Conservation (phyloP, 2,797 vertebrate genomes). For the Pseudomugil tenellus region DNA sequence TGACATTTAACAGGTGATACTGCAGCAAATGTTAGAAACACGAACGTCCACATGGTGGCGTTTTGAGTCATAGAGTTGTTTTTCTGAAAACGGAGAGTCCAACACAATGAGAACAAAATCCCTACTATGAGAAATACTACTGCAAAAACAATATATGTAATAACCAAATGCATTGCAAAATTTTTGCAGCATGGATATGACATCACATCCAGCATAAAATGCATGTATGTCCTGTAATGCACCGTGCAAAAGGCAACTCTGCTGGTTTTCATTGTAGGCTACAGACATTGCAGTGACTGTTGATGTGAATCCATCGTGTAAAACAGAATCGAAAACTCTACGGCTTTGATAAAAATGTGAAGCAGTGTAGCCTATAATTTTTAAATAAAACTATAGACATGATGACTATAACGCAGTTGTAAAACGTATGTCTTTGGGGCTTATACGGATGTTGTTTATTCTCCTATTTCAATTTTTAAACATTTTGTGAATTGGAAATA, state of each 20-base stretch:
- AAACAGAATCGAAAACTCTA: background rate
- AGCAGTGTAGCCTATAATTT: too few species aligned
- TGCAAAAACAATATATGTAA: conserved; percentile 7
- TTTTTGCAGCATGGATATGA: background rate
- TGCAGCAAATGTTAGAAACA: background rate
- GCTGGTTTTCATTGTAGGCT: conserved; percentile 27
- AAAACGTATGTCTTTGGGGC: background rate
- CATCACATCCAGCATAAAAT: background rate
- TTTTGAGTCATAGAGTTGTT: conserved; percentile 53
- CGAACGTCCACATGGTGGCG: conserved; percentile 57
- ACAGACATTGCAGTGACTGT: background rate
- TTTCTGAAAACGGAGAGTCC: conserved; percentile 42
- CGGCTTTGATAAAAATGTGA: background rate
- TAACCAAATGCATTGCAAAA: background rate
- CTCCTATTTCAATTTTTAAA: background rate
- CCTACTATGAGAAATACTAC: conserved; percentile 22
- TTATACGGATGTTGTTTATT: background rate
- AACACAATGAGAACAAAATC: conserved; percentile 47
- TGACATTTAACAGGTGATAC: conserved; percentile 70
- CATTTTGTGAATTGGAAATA: background rate
- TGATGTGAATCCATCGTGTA: conserved; percentile 2
- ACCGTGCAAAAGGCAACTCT: conserved; percentile 11
- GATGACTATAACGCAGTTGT: background rate
- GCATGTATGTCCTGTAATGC: background rate
- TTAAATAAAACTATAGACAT: too few species aligned